Conservation (phyloP, 2,888 invertebrate genomes). For the Atethmia centrago region DNA sequence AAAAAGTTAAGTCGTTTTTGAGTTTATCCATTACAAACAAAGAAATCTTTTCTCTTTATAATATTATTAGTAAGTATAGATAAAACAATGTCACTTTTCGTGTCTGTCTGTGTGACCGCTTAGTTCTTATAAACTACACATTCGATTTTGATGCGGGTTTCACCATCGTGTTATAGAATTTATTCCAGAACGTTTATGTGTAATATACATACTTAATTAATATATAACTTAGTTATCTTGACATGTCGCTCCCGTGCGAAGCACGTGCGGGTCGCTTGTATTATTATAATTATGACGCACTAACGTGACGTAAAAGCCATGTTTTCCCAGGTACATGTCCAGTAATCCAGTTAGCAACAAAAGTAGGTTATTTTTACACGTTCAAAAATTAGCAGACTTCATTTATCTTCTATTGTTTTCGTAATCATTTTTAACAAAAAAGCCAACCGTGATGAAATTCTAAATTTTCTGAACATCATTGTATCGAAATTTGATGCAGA, state of each 20-base stretch:
- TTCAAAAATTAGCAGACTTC: neutral
- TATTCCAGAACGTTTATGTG: neutral
- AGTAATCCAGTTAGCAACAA: neutral
- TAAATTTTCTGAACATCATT: neutral
- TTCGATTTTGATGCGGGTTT: neutral
- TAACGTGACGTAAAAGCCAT: constrained; percentile 1
- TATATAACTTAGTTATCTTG: neutral
- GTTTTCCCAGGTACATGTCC: neutral
- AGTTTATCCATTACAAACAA: no score
- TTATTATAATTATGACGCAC: neutral
- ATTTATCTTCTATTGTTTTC: neutral
- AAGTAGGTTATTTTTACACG: neutral
- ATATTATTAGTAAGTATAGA: no score
- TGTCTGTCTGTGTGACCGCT: neutral
- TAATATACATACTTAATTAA: neutral
- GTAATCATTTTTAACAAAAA: constrained; percentile 1
- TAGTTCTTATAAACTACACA: neutral
- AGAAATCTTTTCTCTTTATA: no score
- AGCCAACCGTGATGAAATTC: neutral
- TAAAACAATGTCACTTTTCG: neutral
- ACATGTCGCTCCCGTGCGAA: neutral
- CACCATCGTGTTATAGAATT: neutral
- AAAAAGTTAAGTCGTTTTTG: no score
- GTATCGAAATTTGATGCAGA: constrained; percentile 3
- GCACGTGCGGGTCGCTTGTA: neutral